A percentile compares a stretch with the other conserved stretches of the same genome.
phyloP scores from a whole-genome alignment of 2,113 vertebrate species.

The Fukomys damarensis region DNA sequence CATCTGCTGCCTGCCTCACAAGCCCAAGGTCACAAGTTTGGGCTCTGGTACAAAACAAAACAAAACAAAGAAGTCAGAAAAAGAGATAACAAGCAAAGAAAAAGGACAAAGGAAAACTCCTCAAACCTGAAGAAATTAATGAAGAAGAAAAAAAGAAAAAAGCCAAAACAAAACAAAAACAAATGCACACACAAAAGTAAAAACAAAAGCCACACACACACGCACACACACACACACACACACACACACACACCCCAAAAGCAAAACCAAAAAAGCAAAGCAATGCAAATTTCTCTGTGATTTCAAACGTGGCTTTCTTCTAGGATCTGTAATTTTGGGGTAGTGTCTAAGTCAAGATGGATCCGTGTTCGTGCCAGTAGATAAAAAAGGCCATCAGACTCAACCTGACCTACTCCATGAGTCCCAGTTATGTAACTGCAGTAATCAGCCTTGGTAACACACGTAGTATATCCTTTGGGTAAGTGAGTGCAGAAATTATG shows the following conservation, averaged over 20 bases:
- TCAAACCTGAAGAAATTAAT: neutral
- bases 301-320: neutral
- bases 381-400: neutral
- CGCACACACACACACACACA: no score
- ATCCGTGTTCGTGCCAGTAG: neutral
- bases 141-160: neutral
- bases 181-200: neutral
- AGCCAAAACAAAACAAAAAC: neutral
- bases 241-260: neutral
- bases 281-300: neutral
- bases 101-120: neutral
- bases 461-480: slow-evolving; percentile 14
- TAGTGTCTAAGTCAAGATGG: neutral
- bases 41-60: no score
- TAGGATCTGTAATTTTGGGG: neutral
- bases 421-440: neutral
- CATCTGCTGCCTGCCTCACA: no score
- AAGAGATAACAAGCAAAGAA: neutral
- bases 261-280: neutral
- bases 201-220: neutral
- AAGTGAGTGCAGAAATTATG: slow-evolving; percentile 16
- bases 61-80: neutral
- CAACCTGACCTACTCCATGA: neutral
- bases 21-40: no score
- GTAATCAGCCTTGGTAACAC: neutral